Base-by-base conservation (phyloP, 2,113 vertebrate genomes). In the Poeciliopsis occidentalis region DNA sequence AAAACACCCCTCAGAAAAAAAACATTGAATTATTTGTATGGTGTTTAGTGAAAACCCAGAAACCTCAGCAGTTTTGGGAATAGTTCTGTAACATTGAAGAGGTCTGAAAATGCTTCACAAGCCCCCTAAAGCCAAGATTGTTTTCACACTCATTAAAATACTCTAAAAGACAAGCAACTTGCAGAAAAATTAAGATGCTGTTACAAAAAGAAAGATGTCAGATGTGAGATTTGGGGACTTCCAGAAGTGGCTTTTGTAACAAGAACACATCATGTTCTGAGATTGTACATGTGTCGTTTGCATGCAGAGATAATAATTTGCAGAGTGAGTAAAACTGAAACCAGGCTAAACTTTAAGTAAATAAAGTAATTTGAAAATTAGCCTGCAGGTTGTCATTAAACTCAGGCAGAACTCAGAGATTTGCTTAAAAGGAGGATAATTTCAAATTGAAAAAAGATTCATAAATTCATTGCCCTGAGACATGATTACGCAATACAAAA, bases 401-500 rank as follows among this genome's bases (percentile, higher is more conserved):
- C 64, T 44, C 22, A 39, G 66, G 41, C 39, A 71, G 57, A 31
- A 57, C 7, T 13, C 10, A 15, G 32, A 62, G 17, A 41, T 54
- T 67, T 64, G 63, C 37, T 71, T 68, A 4, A 65, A 60, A 34
- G 47, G 32, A 26, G 60, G 66, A 27, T 47, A 32, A 4, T 24
- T 37, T 73, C 4, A 72, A 67, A 81, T 72, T 60, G 32, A 78
- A 78, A 60, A 37, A 26, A 5, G 65, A 71, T 73, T 73, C 17
- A 83, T 68, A 63, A 57, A 75, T 72, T 79, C 75, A 69, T 30
- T 26, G 26, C 41, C 34, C 41, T 70, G 71, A 85, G 63, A 41
- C 60, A 63, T 51, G 34, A 63, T 57, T 71, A 22, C 26, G 60
- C 27, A 60, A 29, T 3, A 66, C 2, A 27, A 63, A 63, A 39